Conservation (phyloP, 2,113 vertebrate genomes). For the Ranitomeya imitator region DNA sequence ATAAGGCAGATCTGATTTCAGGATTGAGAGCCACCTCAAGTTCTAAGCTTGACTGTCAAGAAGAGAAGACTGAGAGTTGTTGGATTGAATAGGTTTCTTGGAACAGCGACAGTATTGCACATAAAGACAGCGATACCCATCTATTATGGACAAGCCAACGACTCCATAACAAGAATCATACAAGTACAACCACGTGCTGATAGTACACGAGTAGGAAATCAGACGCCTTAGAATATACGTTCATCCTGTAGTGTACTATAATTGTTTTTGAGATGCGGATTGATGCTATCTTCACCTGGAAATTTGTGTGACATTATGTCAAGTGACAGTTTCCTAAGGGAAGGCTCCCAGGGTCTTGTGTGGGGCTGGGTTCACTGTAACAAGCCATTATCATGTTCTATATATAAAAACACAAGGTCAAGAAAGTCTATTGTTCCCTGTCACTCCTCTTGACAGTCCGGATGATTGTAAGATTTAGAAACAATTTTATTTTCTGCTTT, state of each 20-base stretch:
- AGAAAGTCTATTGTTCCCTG: conserved; percentile 37
- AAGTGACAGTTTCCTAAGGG: conserved; percentile 38
- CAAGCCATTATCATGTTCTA: conserved; percentile 40
- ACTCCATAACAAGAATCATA: conserved; percentile 47
- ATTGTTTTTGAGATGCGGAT: background rate
- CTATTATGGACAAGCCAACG: conserved; percentile 46
- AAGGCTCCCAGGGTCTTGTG: conserved; percentile 30
- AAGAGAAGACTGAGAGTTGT: conserved; percentile 7
- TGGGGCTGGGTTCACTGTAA: background rate
- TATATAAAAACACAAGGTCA: conserved; percentile 51
- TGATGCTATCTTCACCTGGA: conserved; percentile 35
- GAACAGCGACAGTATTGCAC: conserved; percentile 11
- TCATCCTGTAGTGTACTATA: background rate
- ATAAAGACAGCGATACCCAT: conserved; percentile 41
- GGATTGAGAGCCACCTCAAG: conserved; percentile 5
- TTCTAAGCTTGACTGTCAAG: conserved; percentile 21
- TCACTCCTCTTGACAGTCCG: conserved; percentile 19
- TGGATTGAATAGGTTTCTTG: conserved; percentile 38
- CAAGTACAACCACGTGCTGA: conserved; percentile 47
- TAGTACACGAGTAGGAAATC: conserved; percentile 16
- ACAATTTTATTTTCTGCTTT: background rate
- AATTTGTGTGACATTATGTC: conserved; percentile 38
- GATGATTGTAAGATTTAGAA: conserved; percentile 29
- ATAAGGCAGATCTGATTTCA: conserved; percentile 48
- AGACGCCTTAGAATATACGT: conserved; percentile 1